These are phyloP conservation scores for Hippocampus guttulatus DNA, from an alignment of 2,113 vertebrate genomes.

Conservation along the genomic window DNA sequence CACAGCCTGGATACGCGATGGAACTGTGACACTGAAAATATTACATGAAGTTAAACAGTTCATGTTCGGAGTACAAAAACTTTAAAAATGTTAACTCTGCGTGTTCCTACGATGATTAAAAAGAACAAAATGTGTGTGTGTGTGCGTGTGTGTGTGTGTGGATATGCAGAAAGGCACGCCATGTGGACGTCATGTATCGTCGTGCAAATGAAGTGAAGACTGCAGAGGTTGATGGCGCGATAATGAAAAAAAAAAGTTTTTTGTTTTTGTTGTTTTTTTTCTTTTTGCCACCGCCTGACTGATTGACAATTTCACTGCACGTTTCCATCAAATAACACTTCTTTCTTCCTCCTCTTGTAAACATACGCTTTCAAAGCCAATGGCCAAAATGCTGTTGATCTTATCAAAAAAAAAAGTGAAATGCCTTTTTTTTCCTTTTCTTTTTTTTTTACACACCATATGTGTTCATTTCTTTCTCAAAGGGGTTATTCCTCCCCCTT, in stretches of 20 bases:
- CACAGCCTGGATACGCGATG: constrained; percentile 99
- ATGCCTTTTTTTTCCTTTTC: constrained; percentile 51
- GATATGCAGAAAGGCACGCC: constrained; percentile 85
- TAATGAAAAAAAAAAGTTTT: too few relatives aligned
- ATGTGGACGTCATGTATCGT: constrained; percentile 99
- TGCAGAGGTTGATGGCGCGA: constrained; percentile 71
- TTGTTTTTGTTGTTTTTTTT: background rate
- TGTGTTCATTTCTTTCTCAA: constrained; percentile 59
- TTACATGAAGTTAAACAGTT: constrained; percentile 96
- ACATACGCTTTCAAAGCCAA: constrained; percentile 86
- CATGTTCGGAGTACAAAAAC: constrained; percentile 98
- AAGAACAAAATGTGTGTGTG: background rate
- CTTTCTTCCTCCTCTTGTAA: constrained; percentile 78
- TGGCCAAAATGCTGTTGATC: constrained; percentile 80
- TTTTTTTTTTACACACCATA: constrained; percentile 74
- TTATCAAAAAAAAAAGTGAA: constrained; percentile 72
- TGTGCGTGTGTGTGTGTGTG: background rate
- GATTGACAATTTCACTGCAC: constrained; percentile 57
- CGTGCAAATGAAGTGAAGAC: constrained; percentile 99
- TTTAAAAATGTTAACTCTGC: constrained; percentile 93
- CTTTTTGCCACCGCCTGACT: constrained; percentile 61
- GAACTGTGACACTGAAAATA: constrained; percentile 99
- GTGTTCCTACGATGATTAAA: constrained; percentile 1
- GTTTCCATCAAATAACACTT: constrained; percentile 68
- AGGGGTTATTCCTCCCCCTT: constrained; percentile 42